Evolutionary conservation across 2,797 vertebrate species (phyloP).

Genomic region (Pseudopleuronectes americanus): DNA sequence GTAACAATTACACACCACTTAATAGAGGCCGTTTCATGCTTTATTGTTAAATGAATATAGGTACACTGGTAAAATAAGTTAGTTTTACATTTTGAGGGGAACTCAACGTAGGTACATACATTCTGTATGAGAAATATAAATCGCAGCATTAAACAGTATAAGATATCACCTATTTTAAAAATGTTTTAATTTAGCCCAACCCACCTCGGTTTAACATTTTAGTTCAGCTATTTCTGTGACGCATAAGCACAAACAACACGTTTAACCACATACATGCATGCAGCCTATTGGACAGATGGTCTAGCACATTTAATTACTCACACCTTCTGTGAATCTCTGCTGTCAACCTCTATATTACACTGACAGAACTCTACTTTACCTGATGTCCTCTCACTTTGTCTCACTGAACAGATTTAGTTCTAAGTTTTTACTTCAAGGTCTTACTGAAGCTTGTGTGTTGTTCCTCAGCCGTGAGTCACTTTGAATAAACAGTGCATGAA

Average conservation of each 20-base stretch:
- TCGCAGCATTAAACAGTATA: too few relatives aligned
- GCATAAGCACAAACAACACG: neutral
- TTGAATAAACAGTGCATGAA: neutral
- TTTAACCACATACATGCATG: slow-evolving; percentile 64
- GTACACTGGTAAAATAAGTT: too few relatives aligned
- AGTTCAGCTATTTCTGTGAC: neutral
- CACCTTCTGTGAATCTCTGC: slow-evolving; percentile 80
- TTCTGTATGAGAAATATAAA: neutral
- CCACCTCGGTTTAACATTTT: neutral
- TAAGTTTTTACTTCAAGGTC: neutral
- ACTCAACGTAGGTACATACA: neutral
- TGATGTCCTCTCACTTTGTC: neutral
- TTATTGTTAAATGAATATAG: neutral
- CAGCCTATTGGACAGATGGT: slow-evolving; percentile 97
- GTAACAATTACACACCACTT: too few relatives aligned
- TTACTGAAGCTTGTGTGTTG: neutral
- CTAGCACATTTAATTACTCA: slow-evolving; percentile 92
- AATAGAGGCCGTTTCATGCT: neutral
- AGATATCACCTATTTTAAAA: too few relatives aligned
- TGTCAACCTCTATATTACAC: slow-evolving; percentile 27
- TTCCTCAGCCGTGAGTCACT: neutral
- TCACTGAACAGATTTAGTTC: neutral
- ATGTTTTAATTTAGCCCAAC: too few relatives aligned
- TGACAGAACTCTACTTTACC: neutral
- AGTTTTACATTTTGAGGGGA: neutral